phyloP scores from a whole-genome alignment of 2,113 vertebrate genomes.

The Chaetorhynchus papuensis region DNA sequence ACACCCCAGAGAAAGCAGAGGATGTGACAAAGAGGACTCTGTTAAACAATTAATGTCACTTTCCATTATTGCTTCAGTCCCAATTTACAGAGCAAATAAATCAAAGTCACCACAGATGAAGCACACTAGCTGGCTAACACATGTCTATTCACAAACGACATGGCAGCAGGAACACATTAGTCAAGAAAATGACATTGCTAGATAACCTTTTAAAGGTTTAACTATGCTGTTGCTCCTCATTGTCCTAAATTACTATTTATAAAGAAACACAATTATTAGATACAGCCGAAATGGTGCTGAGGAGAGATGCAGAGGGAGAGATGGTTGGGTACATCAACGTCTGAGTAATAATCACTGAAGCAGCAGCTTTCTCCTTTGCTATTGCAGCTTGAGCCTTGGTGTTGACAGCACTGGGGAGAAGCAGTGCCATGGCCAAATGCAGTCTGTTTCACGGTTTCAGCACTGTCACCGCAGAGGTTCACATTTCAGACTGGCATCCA shows the following conservation, averaged over 20 bases:
- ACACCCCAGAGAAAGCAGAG: constrained; percentile 76
- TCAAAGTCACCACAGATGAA: constrained; percentile 82
- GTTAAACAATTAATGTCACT: constrained; percentile 93
- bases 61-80: constrained; percentile 85
- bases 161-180: constrained; percentile 59
- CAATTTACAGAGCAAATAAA: constrained; percentile 92
- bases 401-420: constrained; percentile 7
- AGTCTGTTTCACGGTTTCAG: not conserved
- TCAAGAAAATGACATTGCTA: constrained; percentile 62
- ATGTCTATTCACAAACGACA: constrained; percentile 80
- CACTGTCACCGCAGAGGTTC: not conserved
- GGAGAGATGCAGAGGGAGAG: not conserved
- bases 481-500: not conserved
- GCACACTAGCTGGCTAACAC: constrained; percentile 72
- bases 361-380: not conserved
- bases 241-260: constrained; percentile 56
- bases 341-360: constrained; percentile 27
- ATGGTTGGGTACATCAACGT: not conserved
- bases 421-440: not conserved
- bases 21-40: constrained; percentile 78
- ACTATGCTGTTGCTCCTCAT: constrained; percentile 41
- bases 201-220: constrained; percentile 66
- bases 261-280: constrained; percentile 44
- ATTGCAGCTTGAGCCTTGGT: not conserved
- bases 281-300: not conserved